Conservation (phyloP, 1,140 invertebrate genomes). For the Pachyrhynchus sulphureomaculatus region DNA sequence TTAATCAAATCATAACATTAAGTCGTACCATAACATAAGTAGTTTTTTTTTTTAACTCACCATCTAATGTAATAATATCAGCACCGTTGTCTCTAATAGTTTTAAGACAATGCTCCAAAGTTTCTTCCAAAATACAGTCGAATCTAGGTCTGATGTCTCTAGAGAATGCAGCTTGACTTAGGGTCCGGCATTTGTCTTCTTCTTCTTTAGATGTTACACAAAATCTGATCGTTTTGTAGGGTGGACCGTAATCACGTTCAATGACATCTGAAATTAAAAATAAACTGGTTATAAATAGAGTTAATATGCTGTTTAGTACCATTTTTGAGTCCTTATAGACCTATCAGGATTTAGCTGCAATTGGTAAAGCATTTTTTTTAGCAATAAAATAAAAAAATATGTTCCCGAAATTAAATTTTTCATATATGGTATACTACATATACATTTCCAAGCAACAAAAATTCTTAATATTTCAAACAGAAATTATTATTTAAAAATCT, state of each 20-base stretch:
- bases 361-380: no score
- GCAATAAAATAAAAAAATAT: no score
- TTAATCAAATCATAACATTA: no score
- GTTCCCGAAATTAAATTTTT: no score
- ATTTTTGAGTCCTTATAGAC: no score
- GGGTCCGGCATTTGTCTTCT: constrained; percentile 65
- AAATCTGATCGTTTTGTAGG: constrained; percentile 56
- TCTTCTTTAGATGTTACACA: constrained; percentile 65
- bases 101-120: constrained; percentile 65
- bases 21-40: no score
- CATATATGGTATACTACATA: no score
- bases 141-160: constrained; percentile 71
- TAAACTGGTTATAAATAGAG: not conserved
- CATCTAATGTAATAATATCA: constrained; percentile 65
- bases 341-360: no score
- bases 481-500: no score
- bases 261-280: constrained; percentile 60
- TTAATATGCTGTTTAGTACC: no score
- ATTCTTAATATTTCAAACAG: no score
- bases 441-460: no score
- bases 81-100: constrained; percentile 62
- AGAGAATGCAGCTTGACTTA: constrained; percentile 68
- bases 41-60: constrained; percentile 41
- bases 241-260: constrained; percentile 66
- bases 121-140: constrained; percentile 61